Evolutionary conservation across 92 coral and sea anemone species (phyloP).

Genomic region (Porites rus): DNA sequence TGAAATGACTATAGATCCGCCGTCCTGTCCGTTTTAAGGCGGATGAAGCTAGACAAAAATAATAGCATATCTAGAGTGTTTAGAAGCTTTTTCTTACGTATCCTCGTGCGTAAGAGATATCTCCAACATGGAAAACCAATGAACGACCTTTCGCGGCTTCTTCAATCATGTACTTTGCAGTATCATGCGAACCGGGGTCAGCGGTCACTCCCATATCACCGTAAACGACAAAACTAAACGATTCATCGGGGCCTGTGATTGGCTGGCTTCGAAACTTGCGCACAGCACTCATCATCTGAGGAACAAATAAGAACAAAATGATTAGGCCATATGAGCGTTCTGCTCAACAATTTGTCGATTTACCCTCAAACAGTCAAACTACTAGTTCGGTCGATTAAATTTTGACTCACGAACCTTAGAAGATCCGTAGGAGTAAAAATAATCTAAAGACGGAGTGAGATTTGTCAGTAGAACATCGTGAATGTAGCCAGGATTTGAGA

Average conservation of each 20-base stretch:
- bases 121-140: conserved; percentile 85
- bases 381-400: not conserved
- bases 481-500: conserved; percentile 75
- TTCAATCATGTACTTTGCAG: conserved; percentile 74
- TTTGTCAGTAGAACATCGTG: conserved; percentile 73
- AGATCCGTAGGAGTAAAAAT: conserved; percentile 76
- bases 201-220: conserved; percentile 86
- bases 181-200: conserved; percentile 65
- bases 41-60: too few relatives aligned
- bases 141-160: conserved; percentile 76
- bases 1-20: too few relatives aligned
- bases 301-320: not conserved
- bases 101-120: conserved; percentile 90
- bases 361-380: not conserved
- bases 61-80: not conserved
- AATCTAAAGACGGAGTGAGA: conserved; percentile 65
- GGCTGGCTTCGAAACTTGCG: conserved; percentile 74
- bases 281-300: conserved; percentile 55
- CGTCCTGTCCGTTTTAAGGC: too few relatives aligned
- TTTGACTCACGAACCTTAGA: conserved; percentile 42
- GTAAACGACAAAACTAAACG: conserved; percentile 79
- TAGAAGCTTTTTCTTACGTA: conserved; percentile 53
- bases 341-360: too few relatives aligned
- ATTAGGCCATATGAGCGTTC: too few relatives aligned
- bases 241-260: conserved; percentile 77